These are phyloP conservation scores for Pammene fasciana DNA, from an alignment of 2,888 invertebrate genomes.

Conservation along the genomic window DNA sequence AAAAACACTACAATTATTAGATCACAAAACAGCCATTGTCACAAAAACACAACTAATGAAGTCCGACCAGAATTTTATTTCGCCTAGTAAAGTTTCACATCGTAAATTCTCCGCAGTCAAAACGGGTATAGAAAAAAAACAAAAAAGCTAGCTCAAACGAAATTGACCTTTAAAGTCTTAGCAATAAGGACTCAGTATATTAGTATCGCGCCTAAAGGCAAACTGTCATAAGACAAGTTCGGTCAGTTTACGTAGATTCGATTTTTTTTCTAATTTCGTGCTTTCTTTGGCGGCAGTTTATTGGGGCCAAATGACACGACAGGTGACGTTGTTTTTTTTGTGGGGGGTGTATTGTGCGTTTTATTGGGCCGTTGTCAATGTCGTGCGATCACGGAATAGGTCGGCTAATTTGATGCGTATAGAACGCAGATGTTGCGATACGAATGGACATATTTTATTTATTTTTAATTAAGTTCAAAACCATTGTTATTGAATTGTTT, in stretches of 20 bases:
- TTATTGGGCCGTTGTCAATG: slow-evolving; percentile 75
- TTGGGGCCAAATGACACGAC: slow-evolving; percentile 83
- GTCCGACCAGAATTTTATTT: slow-evolving; percentile 74
- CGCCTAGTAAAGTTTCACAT: slow-evolving; percentile 75
- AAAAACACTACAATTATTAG: slow-evolving; percentile 64
- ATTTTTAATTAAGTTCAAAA: slow-evolving; percentile 13
- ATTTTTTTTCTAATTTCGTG: slow-evolving; percentile 70
- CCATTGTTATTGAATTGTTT: neutral
- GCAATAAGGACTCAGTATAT: slow-evolving; percentile 37
- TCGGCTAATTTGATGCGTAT: slow-evolving; percentile 71
- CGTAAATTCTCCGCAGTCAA: slow-evolving; percentile 81
- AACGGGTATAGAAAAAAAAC: slow-evolving; percentile 70
- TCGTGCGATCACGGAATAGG: slow-evolving; percentile 63
- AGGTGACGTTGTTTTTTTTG: slow-evolving; percentile 78
- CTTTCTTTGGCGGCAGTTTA: slow-evolving; percentile 81
- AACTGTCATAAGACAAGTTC: slow-evolving; percentile 69
- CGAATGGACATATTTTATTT: slow-evolving; percentile 53
- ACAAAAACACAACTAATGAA: slow-evolving; percentile 77
- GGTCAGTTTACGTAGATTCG: slow-evolving; percentile 74
- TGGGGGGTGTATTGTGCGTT: slow-evolving; percentile 67
- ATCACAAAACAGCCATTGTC: slow-evolving; percentile 60
- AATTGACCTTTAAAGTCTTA: slow-evolving; percentile 41
- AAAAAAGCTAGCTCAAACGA: slow-evolving; percentile 48
- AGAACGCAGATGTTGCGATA: slow-evolving; percentile 70
- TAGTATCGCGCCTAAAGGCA: slow-evolving; percentile 45